Evolutionary conservation across 2,113 vertebrate species (phyloP).

Genomic region (Actinemys pallida): DNA sequence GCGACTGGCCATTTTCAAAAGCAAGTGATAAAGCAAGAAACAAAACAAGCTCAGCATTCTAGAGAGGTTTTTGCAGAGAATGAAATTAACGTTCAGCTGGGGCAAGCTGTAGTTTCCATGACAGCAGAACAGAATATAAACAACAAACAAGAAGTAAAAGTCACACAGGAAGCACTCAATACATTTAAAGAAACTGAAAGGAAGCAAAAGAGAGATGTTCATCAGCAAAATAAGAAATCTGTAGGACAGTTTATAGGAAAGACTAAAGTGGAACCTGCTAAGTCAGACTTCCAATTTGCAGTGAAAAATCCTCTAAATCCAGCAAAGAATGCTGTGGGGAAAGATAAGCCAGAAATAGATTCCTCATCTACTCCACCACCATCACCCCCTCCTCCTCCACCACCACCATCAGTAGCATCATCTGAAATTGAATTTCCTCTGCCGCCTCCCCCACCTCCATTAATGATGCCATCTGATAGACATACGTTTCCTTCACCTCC

Average conservation of each 20-base stretch:
- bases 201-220: constrained; percentile 29
- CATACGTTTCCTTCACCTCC: constrained; percentile 49
- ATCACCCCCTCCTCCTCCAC: constrained; percentile 70
- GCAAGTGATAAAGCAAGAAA: constrained; percentile 50
- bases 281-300: constrained; percentile 49
- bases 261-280: constrained; percentile 47
- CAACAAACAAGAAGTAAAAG: constrained; percentile 33
- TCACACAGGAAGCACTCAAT: constrained; percentile 30
- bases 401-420: constrained; percentile 51
- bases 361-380: constrained; percentile 82
- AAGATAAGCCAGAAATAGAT: constrained; percentile 75
- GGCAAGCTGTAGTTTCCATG: constrained; percentile 40
- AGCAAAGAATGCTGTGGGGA: constrained; percentile 73
- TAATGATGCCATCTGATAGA: constrained; percentile 72
- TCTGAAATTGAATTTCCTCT: constrained; percentile 84
- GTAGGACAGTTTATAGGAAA: constrained; percentile 43
- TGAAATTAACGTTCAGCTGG: constrained; percentile 13
- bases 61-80: constrained; percentile 46
- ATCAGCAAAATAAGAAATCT: constrained; percentile 55
- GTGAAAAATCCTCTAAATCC: constrained; percentile 53
- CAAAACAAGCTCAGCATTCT: constrained; percentile 29
- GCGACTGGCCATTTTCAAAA: constrained; percentile 26
- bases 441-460: constrained; percentile 88
- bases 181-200: constrained; percentile 55
- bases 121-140: constrained; percentile 51